phyloP scores from a whole-genome alignment of 2,888 invertebrate genomes.

The Drosophila barbarae region DNA sequence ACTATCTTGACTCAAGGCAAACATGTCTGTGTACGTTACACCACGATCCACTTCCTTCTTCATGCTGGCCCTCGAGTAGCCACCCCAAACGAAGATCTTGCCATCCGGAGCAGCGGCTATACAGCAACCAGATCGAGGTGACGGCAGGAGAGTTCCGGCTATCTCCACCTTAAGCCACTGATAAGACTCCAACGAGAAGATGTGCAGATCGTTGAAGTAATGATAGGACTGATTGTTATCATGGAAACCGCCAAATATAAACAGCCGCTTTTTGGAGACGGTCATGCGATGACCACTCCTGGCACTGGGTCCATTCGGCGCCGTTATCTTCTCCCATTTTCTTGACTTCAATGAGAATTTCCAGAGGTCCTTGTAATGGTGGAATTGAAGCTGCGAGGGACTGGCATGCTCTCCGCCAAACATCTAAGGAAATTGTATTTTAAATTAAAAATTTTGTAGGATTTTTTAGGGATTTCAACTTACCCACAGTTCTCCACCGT shows the following conservation, averaged over 20 bases:
- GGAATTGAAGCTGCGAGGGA: slow-evolving; percentile 93
- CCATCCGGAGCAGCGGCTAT: slow-evolving; percentile 81
- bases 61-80: slow-evolving; percentile 86
- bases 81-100: slow-evolving; percentile 86
- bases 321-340: slow-evolving; percentile 91
- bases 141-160: slow-evolving; percentile 83
- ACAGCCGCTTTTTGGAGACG: slow-evolving; percentile 86
- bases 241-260: slow-evolving; percentile 95
- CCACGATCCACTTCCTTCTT: slow-evolving; percentile 89
- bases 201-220: slow-evolving; percentile 92
- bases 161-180: slow-evolving; percentile 88
- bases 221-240: slow-evolving; percentile 92
- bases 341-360: slow-evolving; percentile 87
- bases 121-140: slow-evolving; percentile 89
- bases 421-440: slow-evolving; percentile 55
- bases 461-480: slow-evolving; percentile 2
- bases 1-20: slow-evolving; percentile 82
- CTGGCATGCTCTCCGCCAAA: slow-evolving; percentile 97
- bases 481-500: slow-evolving; percentile 85
- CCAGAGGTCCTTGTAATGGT: slow-evolving; percentile 96
- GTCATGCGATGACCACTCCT: slow-evolving; percentile 95
- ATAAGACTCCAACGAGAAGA: slow-evolving; percentile 89
- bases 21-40: slow-evolving; percentile 86
- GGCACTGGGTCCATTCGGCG: slow-evolving; percentile 88
- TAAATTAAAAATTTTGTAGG: not conserved